Evolutionary conservation across 2,113 vertebrate species (phyloP).

Genomic region (Xenopus borealis): DNA sequence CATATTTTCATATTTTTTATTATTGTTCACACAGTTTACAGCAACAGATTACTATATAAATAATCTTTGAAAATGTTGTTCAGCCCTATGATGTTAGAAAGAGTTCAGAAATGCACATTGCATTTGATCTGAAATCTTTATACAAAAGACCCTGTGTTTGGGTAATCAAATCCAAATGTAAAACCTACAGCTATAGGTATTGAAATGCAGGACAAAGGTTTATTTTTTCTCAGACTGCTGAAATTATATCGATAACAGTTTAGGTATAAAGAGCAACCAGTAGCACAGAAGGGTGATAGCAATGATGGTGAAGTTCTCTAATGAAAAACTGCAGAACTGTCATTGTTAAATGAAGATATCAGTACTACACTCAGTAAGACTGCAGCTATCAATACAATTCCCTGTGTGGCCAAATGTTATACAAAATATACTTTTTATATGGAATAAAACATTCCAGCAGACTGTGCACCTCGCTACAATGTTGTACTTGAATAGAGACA

Average conservation of each 20-base stretch:
- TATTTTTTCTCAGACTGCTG: background rate
- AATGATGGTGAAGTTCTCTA: background rate
- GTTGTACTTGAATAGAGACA: background rate
- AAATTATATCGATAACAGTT: background rate
- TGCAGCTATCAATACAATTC: background rate
- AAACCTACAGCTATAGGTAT: background rate
- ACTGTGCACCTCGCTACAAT: background rate
- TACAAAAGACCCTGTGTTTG: too few species aligned
- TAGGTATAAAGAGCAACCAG: background rate
- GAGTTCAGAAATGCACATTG: background rate
- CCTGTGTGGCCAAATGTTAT: background rate
- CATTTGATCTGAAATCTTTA: background rate
- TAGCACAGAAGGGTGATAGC: background rate
- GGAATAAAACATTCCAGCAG: background rate
- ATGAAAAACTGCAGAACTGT: background rate
- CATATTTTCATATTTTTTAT: too few species aligned
- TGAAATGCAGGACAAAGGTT: background rate
- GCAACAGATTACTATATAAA: too few species aligned
- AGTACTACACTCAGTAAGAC: background rate
- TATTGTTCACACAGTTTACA: too few species aligned
- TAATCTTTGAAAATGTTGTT: too few species aligned
- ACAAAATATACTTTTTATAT: background rate
- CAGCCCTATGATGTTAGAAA: too few species aligned
- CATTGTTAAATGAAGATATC: background rate
- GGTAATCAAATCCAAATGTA: background rate